Evolutionary conservation across 2,797 vertebrate genomes (phyloP).

Genomic region (Sarcoramphus papa): DNA sequence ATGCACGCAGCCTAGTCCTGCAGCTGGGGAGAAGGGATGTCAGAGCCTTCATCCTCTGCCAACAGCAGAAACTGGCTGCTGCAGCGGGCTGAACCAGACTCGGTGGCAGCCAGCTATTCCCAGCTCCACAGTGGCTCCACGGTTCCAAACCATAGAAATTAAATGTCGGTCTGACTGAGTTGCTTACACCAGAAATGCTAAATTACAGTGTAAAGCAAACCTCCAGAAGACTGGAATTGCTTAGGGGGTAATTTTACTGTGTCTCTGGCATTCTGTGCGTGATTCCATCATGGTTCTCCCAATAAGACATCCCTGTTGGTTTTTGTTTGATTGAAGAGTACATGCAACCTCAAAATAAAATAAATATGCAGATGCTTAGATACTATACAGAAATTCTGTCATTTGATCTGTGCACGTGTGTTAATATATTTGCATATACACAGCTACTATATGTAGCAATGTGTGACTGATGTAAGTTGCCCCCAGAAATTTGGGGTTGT

Average conservation of each 20-base stretch:
- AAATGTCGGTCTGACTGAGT: not conserved
- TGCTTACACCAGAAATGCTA: constrained; percentile 30
- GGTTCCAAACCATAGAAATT: not conserved
- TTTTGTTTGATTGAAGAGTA: not conserved
- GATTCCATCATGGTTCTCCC: not conserved
- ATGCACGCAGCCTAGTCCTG: not conserved
- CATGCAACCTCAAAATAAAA: not conserved
- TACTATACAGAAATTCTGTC: not conserved
- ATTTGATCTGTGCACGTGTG: not conserved
- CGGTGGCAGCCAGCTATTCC: constrained; percentile 32
- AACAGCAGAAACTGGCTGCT: not conserved
- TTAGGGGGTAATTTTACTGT: constrained; percentile 1
- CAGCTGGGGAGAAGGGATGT: not conserved
- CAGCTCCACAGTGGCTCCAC: not conserved
- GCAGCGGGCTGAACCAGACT: not conserved
- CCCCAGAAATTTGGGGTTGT: not conserved
- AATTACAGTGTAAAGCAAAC: constrained; percentile 48
- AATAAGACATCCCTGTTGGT: not conserved
- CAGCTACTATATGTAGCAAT: not conserved
- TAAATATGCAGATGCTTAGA: not conserved
- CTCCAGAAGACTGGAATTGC: not conserved
- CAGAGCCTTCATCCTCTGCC: not conserved
- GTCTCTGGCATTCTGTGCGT: not conserved
- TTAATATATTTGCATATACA: not conserved
- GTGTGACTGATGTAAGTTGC: not conserved